Evolutionary conservation across 2,888 invertebrate genomes (phyloP).

Genomic region (Brachylomia viminalis): DNA sequence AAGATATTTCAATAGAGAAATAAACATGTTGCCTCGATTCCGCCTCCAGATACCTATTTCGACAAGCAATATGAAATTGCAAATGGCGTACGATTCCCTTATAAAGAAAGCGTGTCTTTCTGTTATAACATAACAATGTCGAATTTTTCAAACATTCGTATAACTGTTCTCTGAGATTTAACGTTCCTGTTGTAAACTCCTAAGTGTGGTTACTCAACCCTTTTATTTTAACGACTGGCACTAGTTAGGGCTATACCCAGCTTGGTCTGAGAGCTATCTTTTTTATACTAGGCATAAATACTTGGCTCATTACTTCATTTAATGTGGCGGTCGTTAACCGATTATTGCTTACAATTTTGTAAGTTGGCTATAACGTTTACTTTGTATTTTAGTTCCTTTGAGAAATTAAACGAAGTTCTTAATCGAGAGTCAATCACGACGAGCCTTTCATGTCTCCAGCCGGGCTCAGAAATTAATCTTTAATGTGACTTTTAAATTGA

Average conservation of each 20-base stretch:
- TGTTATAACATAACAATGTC: background rate
- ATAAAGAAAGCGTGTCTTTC: background rate
- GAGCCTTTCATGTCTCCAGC: background rate
- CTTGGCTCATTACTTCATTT: constrained; percentile 35
- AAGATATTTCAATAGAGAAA: constrained; percentile 34
- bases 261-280: constrained; percentile 15
- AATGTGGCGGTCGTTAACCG: constrained; percentile 11
- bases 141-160: background rate
- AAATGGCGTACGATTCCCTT: background rate
- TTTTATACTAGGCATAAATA: constrained; percentile 37
- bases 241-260: constrained; percentile 29
- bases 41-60: background rate
- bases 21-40: background rate
- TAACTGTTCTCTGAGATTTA: background rate
- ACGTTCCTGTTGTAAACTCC: constrained; percentile 1
- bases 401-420: constrained; percentile 19
- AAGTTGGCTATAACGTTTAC: constrained; percentile 22
- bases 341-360: constrained; percentile 32
- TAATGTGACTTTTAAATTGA: constrained; percentile 13
- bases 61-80: constrained; percentile 24
- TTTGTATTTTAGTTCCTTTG: constrained; percentile 39
- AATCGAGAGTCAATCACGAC: constrained; percentile 21
- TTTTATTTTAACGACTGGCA: constrained; percentile 31
- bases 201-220: constrained; percentile 32
- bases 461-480: constrained; percentile 17